Percentiles rank a stretch among this genome's conserved stretches.
These are phyloP conservation scores for Knipowitschia caucasica DNA, from an alignment of 2,797 vertebrate species.

Conservation along the genomic window DNA sequence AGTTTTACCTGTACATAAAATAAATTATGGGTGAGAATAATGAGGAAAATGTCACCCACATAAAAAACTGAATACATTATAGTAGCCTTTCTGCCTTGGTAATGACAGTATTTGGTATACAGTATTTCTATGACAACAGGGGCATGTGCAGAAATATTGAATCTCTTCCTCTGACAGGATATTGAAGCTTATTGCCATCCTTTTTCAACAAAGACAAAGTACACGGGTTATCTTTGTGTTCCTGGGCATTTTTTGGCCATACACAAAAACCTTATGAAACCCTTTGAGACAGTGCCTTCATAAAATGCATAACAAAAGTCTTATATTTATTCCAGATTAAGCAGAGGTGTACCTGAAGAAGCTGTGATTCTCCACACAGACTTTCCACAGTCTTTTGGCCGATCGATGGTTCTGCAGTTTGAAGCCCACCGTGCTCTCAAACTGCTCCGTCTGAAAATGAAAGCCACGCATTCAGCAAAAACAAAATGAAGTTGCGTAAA, in stretches of 20 bases:
- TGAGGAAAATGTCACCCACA: not conserved
- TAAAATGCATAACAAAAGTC: not conserved
- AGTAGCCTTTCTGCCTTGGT: not conserved
- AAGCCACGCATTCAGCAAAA: not conserved
- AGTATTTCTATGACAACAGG: constrained; percentile 6
- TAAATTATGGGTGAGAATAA: not conserved
- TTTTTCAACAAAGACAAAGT: constrained; percentile 5
- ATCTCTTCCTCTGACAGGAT: constrained; percentile 43
- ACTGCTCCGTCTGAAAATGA: constrained; percentile 87
- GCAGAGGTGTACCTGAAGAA: constrained; percentile 88
- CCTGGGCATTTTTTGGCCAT: constrained; percentile 6
- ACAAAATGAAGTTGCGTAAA: not conserved
- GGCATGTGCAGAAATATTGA: constrained; percentile 14
- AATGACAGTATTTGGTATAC: constrained; percentile 3
- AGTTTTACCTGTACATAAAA: not conserved
- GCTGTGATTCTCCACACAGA: constrained; percentile 97
- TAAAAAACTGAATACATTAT: not conserved
- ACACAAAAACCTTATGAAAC: constrained; percentile 3
- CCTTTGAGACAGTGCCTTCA: not conserved
- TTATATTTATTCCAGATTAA: not conserved
- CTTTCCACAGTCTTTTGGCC: constrained; percentile 96
- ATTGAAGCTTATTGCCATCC: constrained; percentile 46
- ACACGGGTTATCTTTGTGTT: constrained; percentile 14
- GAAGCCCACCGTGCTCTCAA: constrained; percentile 98
- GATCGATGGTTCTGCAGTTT: constrained; percentile 95